A percentile compares a stretch with the other conserved stretches of the same genome.
phyloP scores from a whole-genome alignment of 2,113 vertebrate genomes.

The Dicaeum eximium region DNA sequence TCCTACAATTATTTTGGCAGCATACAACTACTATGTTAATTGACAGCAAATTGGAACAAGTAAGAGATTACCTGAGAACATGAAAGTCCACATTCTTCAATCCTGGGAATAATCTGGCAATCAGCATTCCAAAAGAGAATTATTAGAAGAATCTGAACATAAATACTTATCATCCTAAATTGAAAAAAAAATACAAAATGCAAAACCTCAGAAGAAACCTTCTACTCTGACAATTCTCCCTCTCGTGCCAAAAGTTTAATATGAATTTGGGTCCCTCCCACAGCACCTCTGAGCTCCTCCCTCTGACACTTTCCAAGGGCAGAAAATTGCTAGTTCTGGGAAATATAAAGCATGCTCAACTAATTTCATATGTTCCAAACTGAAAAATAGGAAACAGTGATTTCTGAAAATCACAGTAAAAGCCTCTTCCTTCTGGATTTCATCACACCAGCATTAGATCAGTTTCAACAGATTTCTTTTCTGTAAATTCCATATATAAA shows the following conservation, averaged over 20 bases:
- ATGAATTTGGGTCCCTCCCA: conserved; percentile 55
- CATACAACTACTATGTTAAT: background rate
- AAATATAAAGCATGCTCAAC: conserved; percentile 1
- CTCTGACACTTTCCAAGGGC: conserved; percentile 11
- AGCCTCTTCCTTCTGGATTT: background rate
- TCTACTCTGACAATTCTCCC: conserved; percentile 47
- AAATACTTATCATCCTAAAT: conserved; percentile 31
- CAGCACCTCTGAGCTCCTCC: conserved; percentile 59
- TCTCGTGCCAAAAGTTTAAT: conserved; percentile 55
- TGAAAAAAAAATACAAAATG: background rate
- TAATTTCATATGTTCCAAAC: background rate
- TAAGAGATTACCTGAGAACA: conserved; percentile 68
- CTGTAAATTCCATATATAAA: background rate
- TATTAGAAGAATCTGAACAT: conserved; percentile 36
- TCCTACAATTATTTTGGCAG: background rate
- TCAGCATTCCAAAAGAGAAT: conserved; percentile 42
- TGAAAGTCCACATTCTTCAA: conserved; percentile 68
- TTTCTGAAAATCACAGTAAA: background rate
- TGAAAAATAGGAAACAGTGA: background rate
- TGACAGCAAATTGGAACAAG: conserved; percentile 5
- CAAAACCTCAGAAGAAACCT: conserved; percentile 33
- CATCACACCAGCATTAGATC: background rate
- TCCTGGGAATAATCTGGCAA: conserved; percentile 62
- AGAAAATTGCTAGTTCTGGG: conserved; percentile 16
- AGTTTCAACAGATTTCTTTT: background rate